Conservation (phyloP, 2,113 vertebrate genomes). For the Zingel zingel region DNA sequence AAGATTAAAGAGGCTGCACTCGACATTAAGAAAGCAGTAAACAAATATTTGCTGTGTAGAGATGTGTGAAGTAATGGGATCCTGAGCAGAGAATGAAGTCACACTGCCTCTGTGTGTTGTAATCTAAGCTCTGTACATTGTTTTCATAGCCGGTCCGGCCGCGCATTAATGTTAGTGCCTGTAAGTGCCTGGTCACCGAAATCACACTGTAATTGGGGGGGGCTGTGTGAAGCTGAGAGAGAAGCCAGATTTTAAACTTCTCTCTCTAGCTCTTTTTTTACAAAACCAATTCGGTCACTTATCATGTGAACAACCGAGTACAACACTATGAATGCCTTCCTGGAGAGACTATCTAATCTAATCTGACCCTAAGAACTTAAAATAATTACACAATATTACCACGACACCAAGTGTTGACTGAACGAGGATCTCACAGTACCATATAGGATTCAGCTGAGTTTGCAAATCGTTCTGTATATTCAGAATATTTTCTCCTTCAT, state of each 20-base stretch:
- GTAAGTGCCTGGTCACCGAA: no score
- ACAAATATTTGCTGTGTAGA: no score
- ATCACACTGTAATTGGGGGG: not conserved
- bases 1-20: no score
- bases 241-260: not conserved
- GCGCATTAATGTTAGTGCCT: no score
- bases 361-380: not conserved
- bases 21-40: no score
- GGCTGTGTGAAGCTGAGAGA: not conserved
- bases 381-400: not conserved
- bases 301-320: not conserved
- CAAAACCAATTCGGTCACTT: not conserved
- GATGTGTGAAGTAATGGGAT: no score
- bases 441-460: constrained; percentile 13
- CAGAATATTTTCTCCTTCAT: constrained; percentile 31
- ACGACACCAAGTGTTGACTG: not conserved
- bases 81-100: no score
- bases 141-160: no score
- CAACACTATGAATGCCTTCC: not conserved
- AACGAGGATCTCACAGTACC: not conserved
- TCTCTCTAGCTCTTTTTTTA: not conserved
- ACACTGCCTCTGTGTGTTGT: no score
- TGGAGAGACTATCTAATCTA: not conserved
- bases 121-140: no score
- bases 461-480: not conserved